Evolutionary conservation across 2,113 vertebrate genomes (phyloP).

Genomic region (Hemibates koningsi): DNA sequence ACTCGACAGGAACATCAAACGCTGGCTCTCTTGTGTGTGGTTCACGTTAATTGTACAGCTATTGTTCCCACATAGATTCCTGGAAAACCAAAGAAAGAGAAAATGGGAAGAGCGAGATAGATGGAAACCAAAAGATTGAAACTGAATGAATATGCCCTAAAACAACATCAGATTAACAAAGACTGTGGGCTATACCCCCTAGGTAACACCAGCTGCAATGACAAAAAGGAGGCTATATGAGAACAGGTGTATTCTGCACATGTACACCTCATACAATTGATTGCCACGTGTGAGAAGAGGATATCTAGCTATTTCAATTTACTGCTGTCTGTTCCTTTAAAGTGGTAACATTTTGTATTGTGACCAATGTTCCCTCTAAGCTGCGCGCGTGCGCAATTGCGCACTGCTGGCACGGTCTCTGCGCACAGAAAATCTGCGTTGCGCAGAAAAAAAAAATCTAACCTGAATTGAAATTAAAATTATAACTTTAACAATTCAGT

Average conservation of each 20-base stretch:
- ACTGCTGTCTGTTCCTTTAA: background rate
- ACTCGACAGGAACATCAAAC: constrained; percentile 75
- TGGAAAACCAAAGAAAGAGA: constrained; percentile 49
- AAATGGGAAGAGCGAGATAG: constrained; percentile 27
- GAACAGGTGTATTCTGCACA: background rate
- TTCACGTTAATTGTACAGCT: constrained; percentile 69
- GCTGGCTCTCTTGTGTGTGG: constrained; percentile 48
- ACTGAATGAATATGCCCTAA: constrained; percentile 59
- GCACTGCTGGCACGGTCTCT: too few relatives aligned
- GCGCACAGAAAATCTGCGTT: too few relatives aligned
- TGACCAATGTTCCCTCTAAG: too few relatives aligned
- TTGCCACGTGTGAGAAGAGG: background rate
- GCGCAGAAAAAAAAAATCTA: too few relatives aligned
- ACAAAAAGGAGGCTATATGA: background rate
- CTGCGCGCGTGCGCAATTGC: too few relatives aligned
- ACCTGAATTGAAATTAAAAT: too few relatives aligned
- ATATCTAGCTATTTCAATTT: background rate
- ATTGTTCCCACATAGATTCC: constrained; percentile 67
- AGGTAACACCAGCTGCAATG: background rate
- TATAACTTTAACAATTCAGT: too few relatives aligned
- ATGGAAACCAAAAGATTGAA: constrained; percentile 59
- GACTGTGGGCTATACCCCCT: constrained; percentile 25
- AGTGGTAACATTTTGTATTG: background rate
- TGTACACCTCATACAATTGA: background rate
- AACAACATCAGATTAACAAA: constrained; percentile 56